Evolutionary conservation across 1,140 invertebrate genomes (phyloP).

Genomic region (Pachypsylla venusta): DNA sequence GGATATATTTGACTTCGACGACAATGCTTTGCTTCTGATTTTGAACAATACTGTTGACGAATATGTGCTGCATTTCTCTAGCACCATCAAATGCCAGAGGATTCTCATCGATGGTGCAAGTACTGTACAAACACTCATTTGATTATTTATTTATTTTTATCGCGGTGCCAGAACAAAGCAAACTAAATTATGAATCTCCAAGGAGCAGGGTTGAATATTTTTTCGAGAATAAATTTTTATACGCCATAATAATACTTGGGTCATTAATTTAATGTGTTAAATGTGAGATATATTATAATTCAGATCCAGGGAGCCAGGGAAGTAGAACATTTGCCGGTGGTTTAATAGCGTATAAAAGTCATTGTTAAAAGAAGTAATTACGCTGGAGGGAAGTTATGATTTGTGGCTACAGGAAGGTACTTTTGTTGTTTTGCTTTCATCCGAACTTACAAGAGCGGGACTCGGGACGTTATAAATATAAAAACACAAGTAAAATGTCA

Average conservation of each 20-base stretch:
- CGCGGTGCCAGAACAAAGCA: no score
- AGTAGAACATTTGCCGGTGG: constrained; percentile 1
- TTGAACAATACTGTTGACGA: no score
- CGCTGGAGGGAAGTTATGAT: constrained; percentile 7
- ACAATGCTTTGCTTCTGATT: no score
- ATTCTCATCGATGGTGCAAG: no score
- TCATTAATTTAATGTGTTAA: constrained; percentile 9
- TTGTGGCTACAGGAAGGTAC: constrained; percentile 7
- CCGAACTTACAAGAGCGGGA: neutral
- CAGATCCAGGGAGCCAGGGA: no score
- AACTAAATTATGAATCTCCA: constrained; percentile 6
- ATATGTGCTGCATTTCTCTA: no score
- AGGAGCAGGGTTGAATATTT: constrained; percentile 1
- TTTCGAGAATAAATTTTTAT: constrained; percentile 1
- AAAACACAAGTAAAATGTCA: constrained; percentile 10
- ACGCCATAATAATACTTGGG: constrained; percentile 1
- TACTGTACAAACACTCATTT: no score
- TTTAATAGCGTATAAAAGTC: constrained; percentile 10
- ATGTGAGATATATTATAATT: constrained; percentile 6
- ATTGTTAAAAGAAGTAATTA: constrained; percentile 9
- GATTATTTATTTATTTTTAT: no score
- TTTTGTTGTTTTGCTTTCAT: constrained; percentile 4
- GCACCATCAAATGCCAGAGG: no score
- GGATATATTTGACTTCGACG: no score
- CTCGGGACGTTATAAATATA: neutral